phyloP scores from a whole-genome alignment of 2,888 invertebrate genomes.

The Nipponacmea schrenckii region DNA sequence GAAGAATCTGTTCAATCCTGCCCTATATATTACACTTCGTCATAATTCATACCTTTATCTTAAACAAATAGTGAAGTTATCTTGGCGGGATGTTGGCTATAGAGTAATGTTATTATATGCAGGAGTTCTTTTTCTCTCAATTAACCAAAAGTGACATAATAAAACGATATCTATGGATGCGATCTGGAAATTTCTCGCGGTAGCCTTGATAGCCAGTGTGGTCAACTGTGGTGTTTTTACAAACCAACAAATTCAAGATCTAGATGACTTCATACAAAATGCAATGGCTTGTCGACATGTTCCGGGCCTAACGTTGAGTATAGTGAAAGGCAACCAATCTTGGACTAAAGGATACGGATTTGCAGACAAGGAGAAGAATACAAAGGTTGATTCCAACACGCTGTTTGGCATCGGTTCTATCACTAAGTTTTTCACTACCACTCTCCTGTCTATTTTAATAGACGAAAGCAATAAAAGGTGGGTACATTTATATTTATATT shows the following conservation, averaged over 20 bases:
- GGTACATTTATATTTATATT: neutral
- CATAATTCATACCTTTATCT: no score
- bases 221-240: conserved; percentile 15
- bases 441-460: conserved; percentile 33
- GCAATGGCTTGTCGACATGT: conserved; percentile 42
- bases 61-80: no score
- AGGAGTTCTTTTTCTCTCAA: no score
- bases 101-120: no score
- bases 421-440: conserved; percentile 40
- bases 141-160: no score
- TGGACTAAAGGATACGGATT: conserved; percentile 40
- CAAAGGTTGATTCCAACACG: conserved; percentile 26
- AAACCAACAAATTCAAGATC: neutral
- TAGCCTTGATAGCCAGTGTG: no score
- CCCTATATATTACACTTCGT: no score
- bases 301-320: conserved; percentile 45
- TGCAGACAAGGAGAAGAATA: conserved; percentile 28
- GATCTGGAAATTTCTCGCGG: no score
- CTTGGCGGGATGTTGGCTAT: no score
- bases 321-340: conserved; percentile 40
- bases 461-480: conserved; percentile 21
- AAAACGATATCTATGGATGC: no score
- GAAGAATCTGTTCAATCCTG: no score
- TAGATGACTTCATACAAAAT: conserved; percentile 19
- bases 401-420: conserved; percentile 39